Conservation (phyloP, 1,140 invertebrate genomes). For the Planococcus citri region DNA sequence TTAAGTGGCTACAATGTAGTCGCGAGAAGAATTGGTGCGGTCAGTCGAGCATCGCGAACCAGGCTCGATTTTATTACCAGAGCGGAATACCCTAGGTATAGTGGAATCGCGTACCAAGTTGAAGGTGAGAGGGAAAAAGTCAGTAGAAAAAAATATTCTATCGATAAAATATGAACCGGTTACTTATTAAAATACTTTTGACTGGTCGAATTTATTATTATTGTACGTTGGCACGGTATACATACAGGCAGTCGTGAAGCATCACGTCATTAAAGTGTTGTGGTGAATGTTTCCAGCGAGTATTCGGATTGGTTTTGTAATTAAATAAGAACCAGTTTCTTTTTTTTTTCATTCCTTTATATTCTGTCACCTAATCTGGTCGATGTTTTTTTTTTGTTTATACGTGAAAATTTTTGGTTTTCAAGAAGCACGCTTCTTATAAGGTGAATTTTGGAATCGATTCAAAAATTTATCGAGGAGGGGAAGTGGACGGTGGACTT, state of each 20-base stretch:
- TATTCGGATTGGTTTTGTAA: slow-evolving; percentile 3
- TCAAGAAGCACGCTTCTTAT: too few relatives aligned
- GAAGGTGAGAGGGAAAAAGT: too few relatives aligned
- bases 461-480: too few relatives aligned
- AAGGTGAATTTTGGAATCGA: too few relatives aligned
- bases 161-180: slow-evolving; percentile 6
- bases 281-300: neutral
- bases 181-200: slow-evolving; percentile 1
- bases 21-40: too few relatives aligned
- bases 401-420: too few relatives aligned
- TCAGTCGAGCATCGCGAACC: too few relatives aligned
- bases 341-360: neutral
- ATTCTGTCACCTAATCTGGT: neutral
- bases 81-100: too few relatives aligned
- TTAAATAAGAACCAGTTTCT: neutral
- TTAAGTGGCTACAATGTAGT: too few relatives aligned
- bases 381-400: neutral
- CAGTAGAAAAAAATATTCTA: neutral
- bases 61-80: too few relatives aligned
- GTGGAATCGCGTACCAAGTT: too few relatives aligned
- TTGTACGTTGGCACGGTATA: neutral
- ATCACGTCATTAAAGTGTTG: neutral
- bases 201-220: neutral
- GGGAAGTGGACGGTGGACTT: too few relatives aligned
- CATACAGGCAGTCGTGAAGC: neutral